These are phyloP conservation scores for Cotesia chilonis DNA, from an alignment of 1,140 invertebrate genomes.

Conservation along the genomic window DNA sequence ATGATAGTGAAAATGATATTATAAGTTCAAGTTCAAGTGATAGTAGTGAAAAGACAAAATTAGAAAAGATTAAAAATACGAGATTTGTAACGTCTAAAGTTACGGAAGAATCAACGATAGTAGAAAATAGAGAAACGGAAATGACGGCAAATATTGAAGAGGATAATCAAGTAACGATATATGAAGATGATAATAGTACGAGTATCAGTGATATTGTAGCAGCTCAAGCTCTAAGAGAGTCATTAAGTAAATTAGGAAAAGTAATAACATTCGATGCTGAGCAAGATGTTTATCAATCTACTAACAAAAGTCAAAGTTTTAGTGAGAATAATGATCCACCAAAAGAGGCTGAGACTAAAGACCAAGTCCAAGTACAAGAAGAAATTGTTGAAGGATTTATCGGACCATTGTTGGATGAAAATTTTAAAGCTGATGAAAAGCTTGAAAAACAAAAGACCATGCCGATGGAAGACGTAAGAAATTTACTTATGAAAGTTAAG, in stretches of 20 bases:
- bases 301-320: constrained; percentile 5
- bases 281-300: constrained; percentile 45
- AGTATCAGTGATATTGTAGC: constrained; percentile 65
- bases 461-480: constrained; percentile 62
- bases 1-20: constrained; percentile 39
- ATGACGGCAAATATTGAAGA: constrained; percentile 39
- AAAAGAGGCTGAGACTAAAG: constrained; percentile 44
- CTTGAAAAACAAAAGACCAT: constrained; percentile 58
- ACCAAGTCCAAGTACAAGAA: constrained; percentile 52
- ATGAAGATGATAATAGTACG: constrained; percentile 61
- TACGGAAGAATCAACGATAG: constrained; percentile 48
- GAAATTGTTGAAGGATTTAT: constrained; percentile 61
- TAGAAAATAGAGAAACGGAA: constrained; percentile 47
- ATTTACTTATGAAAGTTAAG: constrained; percentile 61
- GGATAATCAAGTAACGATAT: constrained; percentile 55
- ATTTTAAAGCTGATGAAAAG: constrained; percentile 62
- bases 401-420: constrained; percentile 62
- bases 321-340: not conserved
- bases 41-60: constrained; percentile 36
- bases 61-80: constrained; percentile 53
- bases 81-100: constrained; percentile 60
- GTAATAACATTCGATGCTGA: constrained; percentile 53
- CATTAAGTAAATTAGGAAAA: constrained; percentile 62
- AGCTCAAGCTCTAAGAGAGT: constrained; percentile 62
- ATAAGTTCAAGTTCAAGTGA: constrained; percentile 39